Evolutionary conservation across 2,113 vertebrate species (phyloP), one percentile per base, ranked within the genome.

Genomic region (Desmodus rotundus): DNA sequence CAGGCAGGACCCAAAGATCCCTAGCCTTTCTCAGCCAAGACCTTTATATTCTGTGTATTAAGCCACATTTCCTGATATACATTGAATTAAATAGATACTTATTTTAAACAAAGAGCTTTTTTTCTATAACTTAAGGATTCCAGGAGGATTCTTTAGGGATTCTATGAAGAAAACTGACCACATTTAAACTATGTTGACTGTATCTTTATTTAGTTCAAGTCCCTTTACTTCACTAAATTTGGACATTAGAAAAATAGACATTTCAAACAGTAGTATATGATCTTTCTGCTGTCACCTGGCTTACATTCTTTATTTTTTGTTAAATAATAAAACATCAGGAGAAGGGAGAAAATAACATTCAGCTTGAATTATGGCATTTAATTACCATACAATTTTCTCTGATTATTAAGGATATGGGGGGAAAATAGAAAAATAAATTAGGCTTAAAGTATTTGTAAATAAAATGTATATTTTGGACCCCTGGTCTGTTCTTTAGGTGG

Each of bases 41-140:
- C 5, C 9, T 84, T 91, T 93, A 47, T 63, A 50, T 88, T 95
- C 74, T 80, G 0, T 82, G 7, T 50, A 83, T 91, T 90, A 90
- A 87, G 58, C 43, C 28, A 58, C 13, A 8, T 67, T 76, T 24
- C 36, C 67, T 91, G 41, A n/a, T 82, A 45, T 78, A 65, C 26
- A 76, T 70, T 20, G 85, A 31, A 26, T 65, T 90, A 91, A 76
- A 17, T 73, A 85, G 65, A 9, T 73, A 73, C 33, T 86, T 91
- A 28, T 5, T 94, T 96, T 92, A 88, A 95, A 52, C 41, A 9
- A 94, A 33, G 73, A 70, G 15, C 4, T 19, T n/a, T 43, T 26
- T 67, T 89, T 91, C 38, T 89, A 9, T 84, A 96, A 72, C n/a
- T 41, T 56, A 47, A 95, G 24, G 58, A 47, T 94, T 92, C n/a